Conservation (phyloP, 1,140 invertebrate genomes). For the Orchestia grillus region DNA sequence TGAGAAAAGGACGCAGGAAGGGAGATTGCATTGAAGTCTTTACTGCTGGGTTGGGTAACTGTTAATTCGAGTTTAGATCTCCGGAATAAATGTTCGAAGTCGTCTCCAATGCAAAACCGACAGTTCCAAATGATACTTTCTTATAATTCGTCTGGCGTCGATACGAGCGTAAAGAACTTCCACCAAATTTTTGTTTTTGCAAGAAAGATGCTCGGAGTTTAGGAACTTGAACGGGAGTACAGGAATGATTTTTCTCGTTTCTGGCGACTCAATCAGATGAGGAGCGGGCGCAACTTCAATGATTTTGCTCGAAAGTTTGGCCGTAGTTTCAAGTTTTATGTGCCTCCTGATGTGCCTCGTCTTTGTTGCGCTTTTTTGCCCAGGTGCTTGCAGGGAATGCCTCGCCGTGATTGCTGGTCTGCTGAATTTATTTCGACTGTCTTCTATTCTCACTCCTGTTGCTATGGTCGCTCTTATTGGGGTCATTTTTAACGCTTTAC, state of each 20-base stretch:
- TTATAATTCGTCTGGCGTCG: not conserved
- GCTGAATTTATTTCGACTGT: not conserved
- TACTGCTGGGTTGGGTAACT: not conserved
- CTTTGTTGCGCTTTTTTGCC: not conserved
- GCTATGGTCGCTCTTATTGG: too few species aligned
- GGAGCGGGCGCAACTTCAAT: not conserved
- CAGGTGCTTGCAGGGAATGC: not conserved
- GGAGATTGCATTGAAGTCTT: not conserved
- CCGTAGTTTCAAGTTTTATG: constrained; percentile 1
- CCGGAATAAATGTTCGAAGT: not conserved
- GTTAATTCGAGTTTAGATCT: not conserved
- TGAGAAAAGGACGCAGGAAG: not conserved
- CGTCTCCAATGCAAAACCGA: not conserved
- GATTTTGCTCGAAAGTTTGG: constrained; percentile 7
- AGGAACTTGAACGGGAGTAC: not conserved
- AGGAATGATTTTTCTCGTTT: not conserved
- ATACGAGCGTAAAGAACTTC: not conserved
- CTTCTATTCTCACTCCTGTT: not conserved
- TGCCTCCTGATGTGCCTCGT: not conserved
- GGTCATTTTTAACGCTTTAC: not conserved
- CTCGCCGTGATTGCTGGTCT: not conserved
- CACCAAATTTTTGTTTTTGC: not conserved
- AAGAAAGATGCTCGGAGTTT: not conserved
- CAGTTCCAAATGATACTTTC: not conserved
- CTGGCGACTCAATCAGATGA: not conserved